Conservation (phyloP, 2,888 invertebrate genomes). For the Drosophila mimetica region DNA sequence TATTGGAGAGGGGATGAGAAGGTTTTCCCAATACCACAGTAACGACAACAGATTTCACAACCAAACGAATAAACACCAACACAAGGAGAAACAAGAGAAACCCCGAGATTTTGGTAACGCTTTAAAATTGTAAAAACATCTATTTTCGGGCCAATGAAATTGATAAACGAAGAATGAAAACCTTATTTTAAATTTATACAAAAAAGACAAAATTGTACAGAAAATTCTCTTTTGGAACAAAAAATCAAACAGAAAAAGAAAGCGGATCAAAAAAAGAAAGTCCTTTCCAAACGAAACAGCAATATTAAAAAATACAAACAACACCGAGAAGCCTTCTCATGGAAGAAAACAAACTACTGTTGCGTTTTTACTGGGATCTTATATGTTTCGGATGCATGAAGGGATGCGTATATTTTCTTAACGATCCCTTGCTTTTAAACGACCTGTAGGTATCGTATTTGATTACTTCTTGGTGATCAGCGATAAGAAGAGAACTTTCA, state of each 20-base stretch:
- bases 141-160: conserved; percentile 69
- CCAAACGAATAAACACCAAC: conserved; percentile 31
- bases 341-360: conserved; percentile 49
- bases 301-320: conserved; percentile 55
- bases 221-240: conserved; percentile 52
- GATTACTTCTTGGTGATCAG: too few relatives aligned
- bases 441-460: too few relatives aligned
- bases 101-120: conserved; percentile 48
- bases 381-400: too few relatives aligned
- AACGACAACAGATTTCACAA: conserved; percentile 39
- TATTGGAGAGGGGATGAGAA: conserved; percentile 61
- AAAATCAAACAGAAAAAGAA: conserved; percentile 56
- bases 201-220: conserved; percentile 39
- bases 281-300: conserved; percentile 50
- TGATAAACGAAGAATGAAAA: conserved; percentile 50
- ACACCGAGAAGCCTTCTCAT: conserved; percentile 78
- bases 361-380: conserved; percentile 27
- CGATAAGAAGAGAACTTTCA: too few relatives aligned
- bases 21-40: conserved; percentile 57
- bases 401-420: too few relatives aligned
- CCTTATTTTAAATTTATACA: conserved; percentile 54
- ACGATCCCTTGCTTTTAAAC: too few relatives aligned
- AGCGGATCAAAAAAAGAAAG: conserved; percentile 46
- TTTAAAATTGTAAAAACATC: conserved; percentile 52
- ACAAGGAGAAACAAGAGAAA: conserved; percentile 28